Evolutionary conservation across 2,113 vertebrate species (phyloP).

Genomic region (Neoarius graeffei): DNA sequence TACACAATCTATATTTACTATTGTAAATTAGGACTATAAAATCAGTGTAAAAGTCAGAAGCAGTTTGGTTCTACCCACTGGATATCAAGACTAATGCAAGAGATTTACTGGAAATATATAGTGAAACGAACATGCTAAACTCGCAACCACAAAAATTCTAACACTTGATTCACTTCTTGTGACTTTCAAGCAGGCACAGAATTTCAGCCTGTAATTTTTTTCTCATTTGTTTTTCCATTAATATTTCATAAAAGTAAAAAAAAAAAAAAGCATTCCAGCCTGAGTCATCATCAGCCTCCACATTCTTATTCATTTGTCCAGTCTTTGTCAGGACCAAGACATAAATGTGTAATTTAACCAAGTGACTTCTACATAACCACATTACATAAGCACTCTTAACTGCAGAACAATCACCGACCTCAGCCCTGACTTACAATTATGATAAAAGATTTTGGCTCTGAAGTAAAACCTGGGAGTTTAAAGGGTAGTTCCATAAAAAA

Average conservation of each 20-base stretch:
- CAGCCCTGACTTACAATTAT: neutral
- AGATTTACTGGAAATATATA: neutral
- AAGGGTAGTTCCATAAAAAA: neutral
- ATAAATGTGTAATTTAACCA: neutral
- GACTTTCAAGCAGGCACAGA: neutral
- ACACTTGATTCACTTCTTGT: neutral
- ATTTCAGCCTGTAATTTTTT: neutral
- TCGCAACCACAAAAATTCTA: neutral
- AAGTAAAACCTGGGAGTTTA: constrained; percentile 1
- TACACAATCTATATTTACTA: neutral
- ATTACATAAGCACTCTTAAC: constrained; percentile 2
- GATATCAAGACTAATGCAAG: neutral
- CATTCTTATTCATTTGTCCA: constrained; percentile 7
- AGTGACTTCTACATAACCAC: neutral
- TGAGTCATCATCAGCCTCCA: constrained; percentile 16
- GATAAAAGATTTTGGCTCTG: neutral
- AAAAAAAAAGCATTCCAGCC: neutral
- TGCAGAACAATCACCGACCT: neutral
- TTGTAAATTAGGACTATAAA: neutral
- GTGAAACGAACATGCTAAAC: neutral
- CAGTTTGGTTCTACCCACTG: neutral
- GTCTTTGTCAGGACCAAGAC: constrained; percentile 1
- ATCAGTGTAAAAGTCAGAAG: neutral
- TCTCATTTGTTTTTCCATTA: neutral
- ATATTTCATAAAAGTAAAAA: constrained; percentile 21